These are phyloP conservation scores for Meriones psammophilus DNA, from an alignment of 2,797 vertebrate species.

Conservation along the genomic window DNA sequence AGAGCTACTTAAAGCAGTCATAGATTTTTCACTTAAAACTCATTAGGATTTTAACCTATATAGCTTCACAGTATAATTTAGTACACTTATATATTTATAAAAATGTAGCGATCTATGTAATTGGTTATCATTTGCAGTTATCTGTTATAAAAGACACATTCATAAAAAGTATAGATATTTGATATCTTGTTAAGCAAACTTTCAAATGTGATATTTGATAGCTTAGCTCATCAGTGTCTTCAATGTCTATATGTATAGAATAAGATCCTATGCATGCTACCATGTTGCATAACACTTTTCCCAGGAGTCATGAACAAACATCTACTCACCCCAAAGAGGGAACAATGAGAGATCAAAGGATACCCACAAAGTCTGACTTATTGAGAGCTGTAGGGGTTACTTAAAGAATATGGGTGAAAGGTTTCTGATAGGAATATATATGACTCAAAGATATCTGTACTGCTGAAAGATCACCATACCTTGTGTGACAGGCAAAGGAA, in stretches of 20 bases:
- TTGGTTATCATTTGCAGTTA: background rate
- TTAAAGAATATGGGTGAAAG: background rate
- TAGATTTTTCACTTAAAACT: background rate
- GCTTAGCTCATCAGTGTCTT: background rate
- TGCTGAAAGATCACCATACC: background rate
- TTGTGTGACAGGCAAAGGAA: background rate
- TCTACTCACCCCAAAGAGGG: background rate
- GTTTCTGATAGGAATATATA: background rate
- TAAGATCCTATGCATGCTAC: background rate
- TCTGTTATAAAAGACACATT: background rate
- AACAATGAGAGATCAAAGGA: background rate
- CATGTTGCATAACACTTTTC: too few relatives aligned
- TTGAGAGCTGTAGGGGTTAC: background rate
- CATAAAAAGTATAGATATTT: background rate
- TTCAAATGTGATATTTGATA: background rate
- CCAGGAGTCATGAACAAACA: background rate
- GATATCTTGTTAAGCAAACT: background rate
- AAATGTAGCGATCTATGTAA: background rate
- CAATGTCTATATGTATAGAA: background rate
- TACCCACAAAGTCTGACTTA: background rate
- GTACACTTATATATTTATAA: background rate
- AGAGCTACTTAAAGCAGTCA: background rate
- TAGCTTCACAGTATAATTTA: background rate
- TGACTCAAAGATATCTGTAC: too few relatives aligned
- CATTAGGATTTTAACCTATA: background rate